Percentiles rank a stretch among this genome's conserved stretches.
Conservation (phyloP, 2,113 vertebrate species). For the Upupa epops region DNA sequence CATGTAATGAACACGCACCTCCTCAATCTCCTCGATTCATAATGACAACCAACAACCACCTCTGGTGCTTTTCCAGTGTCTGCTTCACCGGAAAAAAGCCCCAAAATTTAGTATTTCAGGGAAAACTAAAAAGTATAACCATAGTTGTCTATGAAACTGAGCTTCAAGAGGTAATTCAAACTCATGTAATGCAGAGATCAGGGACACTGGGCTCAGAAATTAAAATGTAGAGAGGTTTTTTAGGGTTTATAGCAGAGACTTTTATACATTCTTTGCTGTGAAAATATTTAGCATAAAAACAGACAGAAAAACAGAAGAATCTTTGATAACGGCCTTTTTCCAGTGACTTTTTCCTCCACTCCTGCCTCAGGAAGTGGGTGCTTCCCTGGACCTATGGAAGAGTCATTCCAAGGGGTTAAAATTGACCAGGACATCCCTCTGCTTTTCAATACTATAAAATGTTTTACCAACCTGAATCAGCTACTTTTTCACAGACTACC, state of each 20-base stretch:
- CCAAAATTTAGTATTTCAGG: background rate
- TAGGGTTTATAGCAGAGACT: background rate
- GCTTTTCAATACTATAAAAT: background rate
- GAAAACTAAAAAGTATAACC: background rate
- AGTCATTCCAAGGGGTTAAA: background rate
- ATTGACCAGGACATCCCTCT: too few relatives aligned
- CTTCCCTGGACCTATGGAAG: background rate
- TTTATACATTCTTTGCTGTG: background rate
- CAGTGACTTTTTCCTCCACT: too few relatives aligned
- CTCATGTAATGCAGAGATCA: too few relatives aligned
- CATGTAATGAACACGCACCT: background rate
- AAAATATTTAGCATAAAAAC: too few relatives aligned
- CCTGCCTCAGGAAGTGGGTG: background rate
- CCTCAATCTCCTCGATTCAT: background rate
- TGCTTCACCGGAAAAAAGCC: background rate
- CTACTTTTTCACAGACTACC: background rate
- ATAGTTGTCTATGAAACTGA: background rate
- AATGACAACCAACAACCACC: background rate
- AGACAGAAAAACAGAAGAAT: too few relatives aligned
- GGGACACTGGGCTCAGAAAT: background rate
- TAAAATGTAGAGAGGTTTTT: fast-evolving
- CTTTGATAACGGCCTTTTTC: too few relatives aligned
- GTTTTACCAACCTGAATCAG: background rate
- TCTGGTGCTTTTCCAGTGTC: fast-evolving
- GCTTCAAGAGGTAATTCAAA: background rate